Percentiles rank a stretch among this genome's conserved stretches.
phyloP scores from a whole-genome alignment of 1,140 invertebrate species.

The Hylaeus volcanicus region DNA sequence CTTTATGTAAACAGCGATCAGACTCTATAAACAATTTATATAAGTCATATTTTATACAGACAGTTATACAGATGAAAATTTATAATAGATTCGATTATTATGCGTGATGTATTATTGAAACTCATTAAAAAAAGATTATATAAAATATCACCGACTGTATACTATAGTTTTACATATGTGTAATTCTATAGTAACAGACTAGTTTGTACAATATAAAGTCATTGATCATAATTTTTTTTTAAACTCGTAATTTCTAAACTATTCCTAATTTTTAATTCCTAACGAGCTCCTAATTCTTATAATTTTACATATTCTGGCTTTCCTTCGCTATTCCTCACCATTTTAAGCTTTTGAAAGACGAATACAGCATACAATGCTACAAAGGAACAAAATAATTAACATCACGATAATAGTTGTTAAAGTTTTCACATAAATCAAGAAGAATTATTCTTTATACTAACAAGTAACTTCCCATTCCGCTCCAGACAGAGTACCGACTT shows the following conservation, averaged over 20 bases:
- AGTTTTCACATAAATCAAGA: conserved; percentile 31
- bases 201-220: conserved; percentile 24
- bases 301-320: conserved; percentile 81
- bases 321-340: conserved; percentile 83
- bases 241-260: conserved; percentile 21
- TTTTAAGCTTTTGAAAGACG: conserved; percentile 90
- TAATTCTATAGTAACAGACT: conserved; percentile 29
- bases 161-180: conserved; percentile 31
- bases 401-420: conserved; percentile 2
- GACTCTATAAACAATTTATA: conserved; percentile 16
- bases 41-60: conserved; percentile 22
- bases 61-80: conserved; percentile 5
- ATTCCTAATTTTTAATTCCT: conserved; percentile 19
- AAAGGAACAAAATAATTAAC: conserved; percentile 76
- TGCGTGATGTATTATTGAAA: conserved; percentile 2
- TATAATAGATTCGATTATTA: conserved; percentile 2
- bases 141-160: conserved; percentile 7
- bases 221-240: conserved; percentile 15
- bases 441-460: conserved; percentile 81
- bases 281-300: conserved; percentile 36
- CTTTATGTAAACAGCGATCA: conserved; percentile 7
- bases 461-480: conserved; percentile 97
- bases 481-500: conserved; percentile 90
- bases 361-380: conserved; percentile 92
- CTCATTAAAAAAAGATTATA: conserved; percentile 16